Percentiles rank a stretch among this genome's conserved stretches.
Evolutionary conservation across 1,140 invertebrate genomes (phyloP).

Genomic region (Zaprionus tsacasi): DNA sequence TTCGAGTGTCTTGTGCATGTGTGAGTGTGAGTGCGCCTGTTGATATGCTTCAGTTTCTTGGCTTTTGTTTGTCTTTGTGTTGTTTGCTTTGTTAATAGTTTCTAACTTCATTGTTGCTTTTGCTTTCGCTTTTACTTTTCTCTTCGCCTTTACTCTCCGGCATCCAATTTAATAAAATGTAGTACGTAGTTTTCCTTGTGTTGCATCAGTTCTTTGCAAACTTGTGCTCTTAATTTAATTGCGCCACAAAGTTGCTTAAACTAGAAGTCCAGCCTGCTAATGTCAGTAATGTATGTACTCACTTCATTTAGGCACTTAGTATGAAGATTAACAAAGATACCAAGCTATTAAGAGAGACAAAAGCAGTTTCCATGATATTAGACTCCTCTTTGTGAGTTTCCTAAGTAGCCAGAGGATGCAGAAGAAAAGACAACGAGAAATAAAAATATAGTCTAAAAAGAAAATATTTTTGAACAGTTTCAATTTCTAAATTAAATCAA

Average conservation of each 20-base stretch:
- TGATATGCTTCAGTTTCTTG: conserved; percentile 14
- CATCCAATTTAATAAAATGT: conserved; percentile 44
- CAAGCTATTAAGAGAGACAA: background rate
- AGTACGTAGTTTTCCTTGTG: conserved; percentile 34
- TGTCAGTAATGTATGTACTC: background rate
- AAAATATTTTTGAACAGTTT: too few species aligned
- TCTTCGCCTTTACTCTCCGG: conserved; percentile 6
- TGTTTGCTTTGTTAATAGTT: conserved; percentile 42
- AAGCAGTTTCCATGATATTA: background rate
- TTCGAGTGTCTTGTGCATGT: background rate
- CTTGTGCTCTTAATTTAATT: background rate
- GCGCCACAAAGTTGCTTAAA: conserved; percentile 5
- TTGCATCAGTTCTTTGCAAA: background rate
- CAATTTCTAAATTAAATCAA: too few species aligned
- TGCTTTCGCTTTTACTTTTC: background rate
- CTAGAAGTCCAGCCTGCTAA: background rate
- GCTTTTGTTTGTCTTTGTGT: conserved; percentile 9
- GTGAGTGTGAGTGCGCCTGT: background rate
- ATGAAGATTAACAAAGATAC: background rate
- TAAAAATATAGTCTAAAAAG: too few species aligned
- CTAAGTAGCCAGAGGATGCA: too few species aligned
- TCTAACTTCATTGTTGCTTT: background rate
- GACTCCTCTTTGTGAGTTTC: too few species aligned
- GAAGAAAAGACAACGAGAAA: too few species aligned
- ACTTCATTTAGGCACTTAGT: background rate